Evolutionary conservation across 2,888 invertebrate species (phyloP).

Genomic region (Chesias legatella): DNA sequence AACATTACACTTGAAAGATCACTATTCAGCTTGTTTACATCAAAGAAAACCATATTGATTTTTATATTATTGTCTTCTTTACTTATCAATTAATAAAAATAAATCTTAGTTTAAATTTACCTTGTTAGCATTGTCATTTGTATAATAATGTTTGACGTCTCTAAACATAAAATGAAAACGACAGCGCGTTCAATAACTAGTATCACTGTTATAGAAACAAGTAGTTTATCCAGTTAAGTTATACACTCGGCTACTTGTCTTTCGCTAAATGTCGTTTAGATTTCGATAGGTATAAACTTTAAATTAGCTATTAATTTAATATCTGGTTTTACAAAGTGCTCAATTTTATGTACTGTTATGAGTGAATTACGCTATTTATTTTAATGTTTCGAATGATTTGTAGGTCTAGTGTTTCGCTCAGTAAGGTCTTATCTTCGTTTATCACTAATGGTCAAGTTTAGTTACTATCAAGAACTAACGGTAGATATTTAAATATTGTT

Average conservation of each 20-base stretch:
- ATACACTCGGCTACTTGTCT: constrained; percentile 14
- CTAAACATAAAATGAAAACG: neutral
- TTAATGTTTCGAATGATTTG: neutral
- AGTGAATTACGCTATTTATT: neutral
- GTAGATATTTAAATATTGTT: no score
- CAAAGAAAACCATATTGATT: no score
- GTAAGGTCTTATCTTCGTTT: no score
- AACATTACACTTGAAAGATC: no score
- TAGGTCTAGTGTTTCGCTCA: neutral
- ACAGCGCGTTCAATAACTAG: constrained; percentile 4
- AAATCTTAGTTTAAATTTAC: no score
- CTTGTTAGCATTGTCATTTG: no score
- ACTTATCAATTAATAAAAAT: no score
- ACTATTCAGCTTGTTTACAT: no score
- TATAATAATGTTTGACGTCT: no score
- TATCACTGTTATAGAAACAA: constrained; percentile 6
- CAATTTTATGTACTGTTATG: neutral
- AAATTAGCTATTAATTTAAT: constrained; percentile 4
- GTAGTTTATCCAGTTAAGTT: constrained; percentile 13
- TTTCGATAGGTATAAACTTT: constrained; percentile 12
- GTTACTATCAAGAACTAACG: no score
- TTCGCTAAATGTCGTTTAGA: neutral
- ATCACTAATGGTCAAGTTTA: no score
- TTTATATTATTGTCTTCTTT: no score
- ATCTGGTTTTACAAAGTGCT: constrained; percentile 1